Base-by-base conservation (phyloP, 2,797 vertebrate genomes). In the Clarias platycephalus region DNA sequence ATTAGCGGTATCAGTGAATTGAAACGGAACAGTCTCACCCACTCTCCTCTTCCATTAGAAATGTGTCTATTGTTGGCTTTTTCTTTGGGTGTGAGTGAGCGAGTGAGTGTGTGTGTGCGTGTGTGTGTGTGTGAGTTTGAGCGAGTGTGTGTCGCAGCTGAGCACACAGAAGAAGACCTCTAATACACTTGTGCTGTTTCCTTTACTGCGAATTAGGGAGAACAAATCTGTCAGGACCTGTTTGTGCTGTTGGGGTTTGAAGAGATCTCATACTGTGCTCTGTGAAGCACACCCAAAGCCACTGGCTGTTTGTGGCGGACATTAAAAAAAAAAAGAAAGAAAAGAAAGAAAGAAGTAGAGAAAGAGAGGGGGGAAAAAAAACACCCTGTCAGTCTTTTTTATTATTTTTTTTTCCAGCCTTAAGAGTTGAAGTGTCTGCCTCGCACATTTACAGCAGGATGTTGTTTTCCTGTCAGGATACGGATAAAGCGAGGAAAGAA, bases 1-100 rank as follows among this genome's bases (percentile, higher is more conserved):
- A 97, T 99, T 98, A 98, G 96, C 96, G 95, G 93, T 96, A 96
- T 97, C 96, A 96, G 95, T 97, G 97, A 97, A 98, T 98, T 97
- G 96, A 97, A 97, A 97, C 95, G 94, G 96, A 97, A 94, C 95
- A 95, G 95, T 96, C 95, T 93, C 93, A 93, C 90, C 86, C 90
- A 92, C 91, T 92, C 94, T 93, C 90, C 89, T 88, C 94, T 94
- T 95, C 95, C 92, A 88, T 90, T 92, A 94, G 95, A 96, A 95
- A 95, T 89, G 82, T 94, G 93, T 95, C 95, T 96, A 91, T 96
- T 97, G 95, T 97, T 95, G 88, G 95, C 90, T 92, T 92, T 95
- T 92, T 91, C 88, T 88, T 86, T 88, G 67, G 67, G 20, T 7
- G 34, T 78, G n/a, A 63, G 55, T 80, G 34, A 66, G 64, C 88